These are phyloP conservation scores for Agrochola lychnidis DNA, from an alignment of 2,888 invertebrate species.

Conservation along the genomic window DNA sequence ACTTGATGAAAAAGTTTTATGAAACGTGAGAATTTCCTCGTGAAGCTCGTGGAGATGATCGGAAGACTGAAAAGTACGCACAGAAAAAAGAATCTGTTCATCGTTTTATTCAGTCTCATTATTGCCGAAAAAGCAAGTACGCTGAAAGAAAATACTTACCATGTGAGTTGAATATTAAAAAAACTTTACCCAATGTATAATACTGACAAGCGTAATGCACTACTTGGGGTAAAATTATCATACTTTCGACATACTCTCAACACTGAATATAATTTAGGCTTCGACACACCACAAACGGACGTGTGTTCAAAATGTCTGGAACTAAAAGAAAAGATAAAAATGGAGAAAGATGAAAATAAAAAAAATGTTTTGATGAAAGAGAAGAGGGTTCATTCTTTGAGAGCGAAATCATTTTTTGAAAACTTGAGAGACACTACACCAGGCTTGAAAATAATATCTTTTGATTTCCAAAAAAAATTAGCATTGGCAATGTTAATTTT, in stretches of 20 bases:
- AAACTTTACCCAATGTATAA: slow-evolving; percentile 11
- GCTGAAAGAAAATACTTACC: slow-evolving; percentile 26
- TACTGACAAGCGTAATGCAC: slow-evolving; percentile 11
- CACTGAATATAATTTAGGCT: slow-evolving; percentile 9
- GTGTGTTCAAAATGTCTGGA: slow-evolving; percentile 4
- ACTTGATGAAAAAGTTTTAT: slow-evolving; percentile 36
- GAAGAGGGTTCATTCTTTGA: not conserved
- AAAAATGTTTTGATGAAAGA: not conserved
- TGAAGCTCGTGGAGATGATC: slow-evolving; percentile 25
- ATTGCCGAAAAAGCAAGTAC: slow-evolving; percentile 17
- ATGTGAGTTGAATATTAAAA: slow-evolving; percentile 19
- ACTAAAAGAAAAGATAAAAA: slow-evolving; percentile 9
- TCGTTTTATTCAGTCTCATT: slow-evolving; percentile 8
- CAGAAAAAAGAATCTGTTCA: slow-evolving; percentile 7
- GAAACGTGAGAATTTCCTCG: slow-evolving; percentile 29
- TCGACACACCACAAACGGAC: slow-evolving; percentile 3
- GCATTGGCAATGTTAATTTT: too few relatives aligned
- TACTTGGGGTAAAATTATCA: slow-evolving; percentile 2
- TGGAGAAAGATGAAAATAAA: not conserved
- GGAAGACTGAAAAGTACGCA: slow-evolving; percentile 2
- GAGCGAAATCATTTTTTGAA: slow-evolving; percentile 15
- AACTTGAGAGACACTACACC: slow-evolving; percentile 9
- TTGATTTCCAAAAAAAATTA: slow-evolving; percentile 4
- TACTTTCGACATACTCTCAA: not conserved
- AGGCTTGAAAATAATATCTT: slow-evolving; percentile 14